Conservation (phyloP, 2,113 vertebrate genomes). For the Triplophysa siluroides region DNA sequence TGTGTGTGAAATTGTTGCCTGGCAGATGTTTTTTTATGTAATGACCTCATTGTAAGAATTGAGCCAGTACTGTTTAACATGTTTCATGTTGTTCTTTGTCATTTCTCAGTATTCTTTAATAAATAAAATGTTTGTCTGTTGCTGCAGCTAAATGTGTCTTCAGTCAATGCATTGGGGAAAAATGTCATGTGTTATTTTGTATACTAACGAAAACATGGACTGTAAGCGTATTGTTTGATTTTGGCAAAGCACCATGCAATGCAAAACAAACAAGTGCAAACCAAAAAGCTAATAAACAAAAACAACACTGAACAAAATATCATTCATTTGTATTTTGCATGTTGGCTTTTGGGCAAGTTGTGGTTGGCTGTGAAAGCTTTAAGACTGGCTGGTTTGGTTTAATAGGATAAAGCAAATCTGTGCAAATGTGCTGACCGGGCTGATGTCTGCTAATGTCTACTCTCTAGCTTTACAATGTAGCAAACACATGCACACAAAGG, state of each 20-base stretch:
- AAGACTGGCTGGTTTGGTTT: constrained; percentile 38
- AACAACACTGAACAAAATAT: not conserved
- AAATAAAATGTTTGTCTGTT: constrained; percentile 37
- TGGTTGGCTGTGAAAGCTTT: not conserved
- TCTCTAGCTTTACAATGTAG: not conserved
- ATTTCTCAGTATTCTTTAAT: constrained; percentile 24
- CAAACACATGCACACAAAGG: not conserved
- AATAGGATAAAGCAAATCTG: constrained; percentile 75
- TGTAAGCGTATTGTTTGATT: not conserved
- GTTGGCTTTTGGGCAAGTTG: constrained; percentile 17
- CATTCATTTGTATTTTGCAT: not conserved
- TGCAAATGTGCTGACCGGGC: constrained; percentile 18
- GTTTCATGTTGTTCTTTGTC: not conserved
- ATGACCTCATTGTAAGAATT: constrained; percentile 25
- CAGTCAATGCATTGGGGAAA: not conserved
- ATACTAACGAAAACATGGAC: not conserved
- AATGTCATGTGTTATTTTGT: not conserved
- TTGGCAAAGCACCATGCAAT: too few species aligned
- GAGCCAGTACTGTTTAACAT: not conserved
- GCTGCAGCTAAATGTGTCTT: constrained; percentile 10
- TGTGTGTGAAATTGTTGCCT: constrained; percentile 17
- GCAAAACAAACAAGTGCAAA: too few species aligned
- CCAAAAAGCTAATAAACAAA: not conserved
- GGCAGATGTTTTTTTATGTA: constrained; percentile 6
- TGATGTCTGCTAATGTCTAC: not conserved